Percentiles rank a stretch among this genome's conserved stretches.
phyloP scores from a whole-genome alignment of 2,113 vertebrate species.

The Eolophus roseicapilla region DNA sequence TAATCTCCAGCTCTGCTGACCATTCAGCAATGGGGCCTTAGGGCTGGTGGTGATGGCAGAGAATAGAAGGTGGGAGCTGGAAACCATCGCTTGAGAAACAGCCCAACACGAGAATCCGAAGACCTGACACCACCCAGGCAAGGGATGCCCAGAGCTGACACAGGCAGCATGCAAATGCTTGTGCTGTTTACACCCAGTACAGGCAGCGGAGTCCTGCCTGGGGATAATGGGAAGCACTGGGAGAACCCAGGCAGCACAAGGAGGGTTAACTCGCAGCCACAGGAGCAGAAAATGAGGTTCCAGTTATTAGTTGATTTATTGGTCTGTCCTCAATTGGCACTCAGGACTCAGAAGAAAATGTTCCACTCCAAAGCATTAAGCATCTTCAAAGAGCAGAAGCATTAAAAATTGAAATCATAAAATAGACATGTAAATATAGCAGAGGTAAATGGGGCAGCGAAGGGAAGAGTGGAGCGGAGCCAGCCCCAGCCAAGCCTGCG shows the following conservation, averaged over 20 bases:
- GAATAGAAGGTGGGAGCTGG: not conserved
- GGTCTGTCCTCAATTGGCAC: constrained; percentile 77
- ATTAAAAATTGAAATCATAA: constrained; percentile 87
- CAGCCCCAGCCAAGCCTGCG: not conserved
- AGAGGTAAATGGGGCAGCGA: constrained; percentile 54
- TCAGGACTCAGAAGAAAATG: constrained; percentile 80
- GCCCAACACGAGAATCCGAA: not conserved
- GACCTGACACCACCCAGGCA: too few relatives aligned
- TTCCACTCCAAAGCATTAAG: constrained; percentile 84
- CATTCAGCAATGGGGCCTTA: fast-evolving
- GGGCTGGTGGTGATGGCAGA: not conserved
- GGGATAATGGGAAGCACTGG: not conserved
- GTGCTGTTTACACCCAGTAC: not conserved
- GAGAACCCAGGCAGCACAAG: not conserved
- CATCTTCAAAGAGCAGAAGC: constrained; percentile 82
- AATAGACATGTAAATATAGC: constrained; percentile 81
- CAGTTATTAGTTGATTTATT: constrained; percentile 83
- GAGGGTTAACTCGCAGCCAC: constrained; percentile 64
- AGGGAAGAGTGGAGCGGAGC: fast-evolving
- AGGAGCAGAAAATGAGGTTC: constrained; percentile 79
- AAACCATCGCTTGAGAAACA: not conserved
- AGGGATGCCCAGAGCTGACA: not conserved
- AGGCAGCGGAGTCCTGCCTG: not conserved
- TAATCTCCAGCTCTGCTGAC: not conserved
- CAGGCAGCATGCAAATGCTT: not conserved